Evolutionary conservation across 2,113 vertebrate species (phyloP).

Genomic region (Pelecanoides urinatrix): DNA sequence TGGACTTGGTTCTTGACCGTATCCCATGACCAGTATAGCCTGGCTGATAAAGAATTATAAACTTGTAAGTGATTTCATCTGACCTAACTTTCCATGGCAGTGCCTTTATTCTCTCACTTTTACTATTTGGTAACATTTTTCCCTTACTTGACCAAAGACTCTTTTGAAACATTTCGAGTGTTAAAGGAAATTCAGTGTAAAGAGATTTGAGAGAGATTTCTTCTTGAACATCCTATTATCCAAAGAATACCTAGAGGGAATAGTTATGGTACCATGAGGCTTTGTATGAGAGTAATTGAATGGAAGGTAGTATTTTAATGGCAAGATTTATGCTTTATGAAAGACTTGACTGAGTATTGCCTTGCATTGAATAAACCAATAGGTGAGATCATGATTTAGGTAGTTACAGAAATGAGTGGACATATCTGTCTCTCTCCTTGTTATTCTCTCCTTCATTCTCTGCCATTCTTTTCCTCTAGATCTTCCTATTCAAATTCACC

Average conservation of each 20-base stretch:
- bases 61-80: background rate
- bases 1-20: background rate
- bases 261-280: background rate
- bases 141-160: background rate
- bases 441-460: background rate
- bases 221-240: background rate
- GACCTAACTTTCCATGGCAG: background rate
- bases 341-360: background rate
- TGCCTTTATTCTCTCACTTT: background rate
- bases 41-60: background rate
- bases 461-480: background rate
- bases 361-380: background rate
- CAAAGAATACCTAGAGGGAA: background rate
- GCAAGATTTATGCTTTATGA: background rate
- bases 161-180: background rate
- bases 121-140: background rate
- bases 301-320: background rate
- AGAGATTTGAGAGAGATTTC: background rate
- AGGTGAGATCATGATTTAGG: background rate
- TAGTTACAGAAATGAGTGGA: background rate
- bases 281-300: background rate
- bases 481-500: constrained; percentile 30
- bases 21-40: background rate
- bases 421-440: background rate
- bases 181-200: background rate